Evolutionary conservation across 2,113 vertebrate species (phyloP).

Genomic region (Catharus minimus): DNA sequence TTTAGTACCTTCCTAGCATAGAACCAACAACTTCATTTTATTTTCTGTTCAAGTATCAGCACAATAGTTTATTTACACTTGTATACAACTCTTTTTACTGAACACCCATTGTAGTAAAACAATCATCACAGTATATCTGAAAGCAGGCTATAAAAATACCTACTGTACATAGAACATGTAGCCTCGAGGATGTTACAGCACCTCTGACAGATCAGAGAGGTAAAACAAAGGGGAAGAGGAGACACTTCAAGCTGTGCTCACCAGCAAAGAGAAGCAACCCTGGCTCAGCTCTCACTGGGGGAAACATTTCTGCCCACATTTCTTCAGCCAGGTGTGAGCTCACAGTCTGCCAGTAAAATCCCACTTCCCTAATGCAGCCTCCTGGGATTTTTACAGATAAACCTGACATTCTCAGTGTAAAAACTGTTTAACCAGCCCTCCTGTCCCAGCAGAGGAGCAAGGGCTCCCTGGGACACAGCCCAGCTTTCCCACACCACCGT

Average conservation of each 20-base stretch:
- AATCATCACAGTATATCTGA: constrained; percentile 49
- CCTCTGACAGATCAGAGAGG: constrained; percentile 15
- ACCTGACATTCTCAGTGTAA: not conserved
- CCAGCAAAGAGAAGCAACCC: not conserved
- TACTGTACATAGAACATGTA: constrained; percentile 52
- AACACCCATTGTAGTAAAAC: constrained; percentile 10
- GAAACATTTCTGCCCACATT: not conserved
- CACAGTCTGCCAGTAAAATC: not conserved
- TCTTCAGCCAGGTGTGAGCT: not conserved
- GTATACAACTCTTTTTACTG: constrained; percentile 13
- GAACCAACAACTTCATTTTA: not conserved
- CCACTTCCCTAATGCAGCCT: not conserved
- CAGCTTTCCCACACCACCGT: fast-evolving
- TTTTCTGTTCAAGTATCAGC: constrained; percentile 62
- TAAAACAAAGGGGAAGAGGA: not conserved
- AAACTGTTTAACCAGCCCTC: not conserved
- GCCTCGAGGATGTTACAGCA: constrained; percentile 47
- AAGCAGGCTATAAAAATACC: constrained; percentile 61
- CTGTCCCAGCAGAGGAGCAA: not conserved
- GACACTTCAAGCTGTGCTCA: not conserved
- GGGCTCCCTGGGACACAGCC: not conserved
- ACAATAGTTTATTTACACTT: constrained; percentile 58
- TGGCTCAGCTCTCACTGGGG: not conserved
- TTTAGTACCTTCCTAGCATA: not conserved
- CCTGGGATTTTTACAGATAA: not conserved